Base-by-base conservation (phyloP, 2,797 vertebrate genomes). In the Catamblyrhynchus diadema region DNA sequence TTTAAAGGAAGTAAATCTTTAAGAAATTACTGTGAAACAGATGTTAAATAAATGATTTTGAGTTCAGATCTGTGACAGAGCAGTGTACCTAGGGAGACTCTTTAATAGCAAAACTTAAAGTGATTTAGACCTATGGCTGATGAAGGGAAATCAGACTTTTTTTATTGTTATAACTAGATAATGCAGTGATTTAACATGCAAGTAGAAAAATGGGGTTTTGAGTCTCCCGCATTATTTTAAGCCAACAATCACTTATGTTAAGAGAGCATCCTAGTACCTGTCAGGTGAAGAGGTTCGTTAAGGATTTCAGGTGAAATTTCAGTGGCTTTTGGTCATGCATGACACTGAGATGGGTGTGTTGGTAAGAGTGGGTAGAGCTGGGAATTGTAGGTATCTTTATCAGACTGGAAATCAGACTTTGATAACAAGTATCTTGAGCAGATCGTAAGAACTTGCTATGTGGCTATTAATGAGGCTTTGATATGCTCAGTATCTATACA, bases 1-100 rank as follows among this genome's bases (percentile, higher is more conserved):
- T 96, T 97, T 96, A 91, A 96, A 96, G 92, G 90, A 96, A 95
- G 96, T 97, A 97, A 98, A 98, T 98, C 96, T 97, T 97, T 90
- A 93, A 96, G 95, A 95, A 97, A 96, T 97, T 35, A 95, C 96
- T 93, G 96, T 81, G 51, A 73, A 96, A 94, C 96, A 96, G 94
- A 97, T 96, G 95, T 95, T 97, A 97, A 96, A 96, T 92, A 95
- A 97, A 97, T 93, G 94, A 94, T 96, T 90, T 95, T 90, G 94
- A 94, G 92, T 96, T 96, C 90, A 96, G 92, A 86, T 89, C 87
- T 93, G 91, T 96, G 96, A 92, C 95, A 91, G 87, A 84, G 57
- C 2, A 0, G 37, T n/a, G 64, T 65, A 93, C 87, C 92, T 77
- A 65, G 94, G 86, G 95, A 95, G 53, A 27, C 32, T 80, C 72